These are phyloP conservation scores for Morus bassanus DNA, from an alignment of 2,797 vertebrate species.

Conservation along the genomic window DNA sequence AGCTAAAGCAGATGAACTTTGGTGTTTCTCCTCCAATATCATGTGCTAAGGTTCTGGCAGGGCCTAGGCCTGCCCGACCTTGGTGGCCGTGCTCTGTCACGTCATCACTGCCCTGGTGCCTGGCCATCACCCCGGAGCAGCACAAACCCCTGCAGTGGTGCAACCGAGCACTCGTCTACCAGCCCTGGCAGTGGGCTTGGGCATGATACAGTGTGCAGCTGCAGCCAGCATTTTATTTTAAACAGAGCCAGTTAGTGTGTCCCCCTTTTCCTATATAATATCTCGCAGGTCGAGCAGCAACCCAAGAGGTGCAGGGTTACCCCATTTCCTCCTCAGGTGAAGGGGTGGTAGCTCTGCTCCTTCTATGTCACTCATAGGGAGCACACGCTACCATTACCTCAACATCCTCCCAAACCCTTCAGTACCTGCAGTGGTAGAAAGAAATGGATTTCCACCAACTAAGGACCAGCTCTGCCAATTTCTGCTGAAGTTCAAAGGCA, in stretches of 20 bases:
- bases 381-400: rapidly evolving
- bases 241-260: background rate
- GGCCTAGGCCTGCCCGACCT: background rate
- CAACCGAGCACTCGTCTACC: rapidly evolving
- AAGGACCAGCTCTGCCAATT: background rate
- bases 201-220: background rate
- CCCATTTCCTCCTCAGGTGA: background rate
- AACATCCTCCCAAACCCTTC: background rate
- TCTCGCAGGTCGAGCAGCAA: rapidly evolving
- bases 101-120: rapidly evolving
- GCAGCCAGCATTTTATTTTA: background rate
- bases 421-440: background rate
- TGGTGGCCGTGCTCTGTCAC: background rate
- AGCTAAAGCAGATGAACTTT: background rate
- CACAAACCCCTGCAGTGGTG: background rate
- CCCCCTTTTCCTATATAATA: background rate
- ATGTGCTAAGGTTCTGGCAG: background rate
- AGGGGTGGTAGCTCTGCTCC: background rate
- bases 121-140: background rate
- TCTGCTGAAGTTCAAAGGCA: background rate
- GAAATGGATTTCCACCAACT: background rate
- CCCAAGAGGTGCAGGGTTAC: background rate
- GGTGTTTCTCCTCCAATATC: background rate
- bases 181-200: background rate
- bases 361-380: rapidly evolving